Evolutionary conservation across 2,888 invertebrate species (phyloP).

Genomic region (Slavum lentiscoides): DNA sequence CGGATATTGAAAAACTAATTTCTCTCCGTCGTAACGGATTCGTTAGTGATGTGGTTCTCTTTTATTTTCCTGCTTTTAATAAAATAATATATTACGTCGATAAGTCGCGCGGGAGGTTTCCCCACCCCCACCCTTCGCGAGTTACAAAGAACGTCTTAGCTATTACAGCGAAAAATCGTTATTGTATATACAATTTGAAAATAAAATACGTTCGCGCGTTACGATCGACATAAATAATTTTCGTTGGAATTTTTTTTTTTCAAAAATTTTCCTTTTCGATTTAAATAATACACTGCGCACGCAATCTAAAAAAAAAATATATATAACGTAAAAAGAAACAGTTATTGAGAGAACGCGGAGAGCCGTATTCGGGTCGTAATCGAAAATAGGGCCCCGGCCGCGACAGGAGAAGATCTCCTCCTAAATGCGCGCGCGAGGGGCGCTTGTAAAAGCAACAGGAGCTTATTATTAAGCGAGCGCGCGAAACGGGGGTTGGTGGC

Average conservation of each 20-base stretch:
- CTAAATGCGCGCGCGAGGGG: background rate
- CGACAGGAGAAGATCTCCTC: background rate
- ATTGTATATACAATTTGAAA: background rate
- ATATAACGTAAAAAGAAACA: background rate
- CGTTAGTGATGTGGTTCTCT: no score
- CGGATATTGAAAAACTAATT: no score
- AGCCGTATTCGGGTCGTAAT: background rate
- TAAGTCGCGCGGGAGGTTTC: no score
- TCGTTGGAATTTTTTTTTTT: background rate
- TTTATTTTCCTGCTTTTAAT: no score
- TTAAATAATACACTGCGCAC: no score
- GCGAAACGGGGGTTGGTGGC: background rate
- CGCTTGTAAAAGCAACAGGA: conserved; percentile 14
- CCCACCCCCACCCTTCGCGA: no score
- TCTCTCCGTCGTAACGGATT: no score
- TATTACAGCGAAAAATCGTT: no score
- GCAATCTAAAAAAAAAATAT: background rate
- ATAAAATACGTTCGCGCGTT: background rate
- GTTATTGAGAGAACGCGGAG: background rate
- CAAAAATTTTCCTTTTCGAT: no score
- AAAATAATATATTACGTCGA: no score
- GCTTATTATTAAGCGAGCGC: conserved; percentile 8
- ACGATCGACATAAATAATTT: background rate
- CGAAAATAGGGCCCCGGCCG: background rate
- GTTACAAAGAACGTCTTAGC: no score